Conservation (phyloP, 2,888 invertebrate genomes). For the Oxystoma pomonae region DNA sequence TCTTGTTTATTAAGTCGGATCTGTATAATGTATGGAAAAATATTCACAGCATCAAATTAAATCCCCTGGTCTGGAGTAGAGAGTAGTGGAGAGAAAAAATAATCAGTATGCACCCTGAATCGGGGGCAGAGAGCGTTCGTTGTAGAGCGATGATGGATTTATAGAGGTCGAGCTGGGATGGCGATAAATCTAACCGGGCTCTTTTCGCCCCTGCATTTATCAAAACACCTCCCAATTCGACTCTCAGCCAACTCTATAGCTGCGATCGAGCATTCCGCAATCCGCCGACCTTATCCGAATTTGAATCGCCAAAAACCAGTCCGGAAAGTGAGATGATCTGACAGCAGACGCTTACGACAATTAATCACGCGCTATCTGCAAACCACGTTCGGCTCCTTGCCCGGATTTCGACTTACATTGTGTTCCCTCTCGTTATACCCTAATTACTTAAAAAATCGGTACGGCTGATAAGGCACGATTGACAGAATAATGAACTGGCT, state of each 20-base stretch:
- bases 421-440: not conserved
- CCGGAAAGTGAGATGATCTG: constrained; percentile 41
- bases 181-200: constrained; percentile 35
- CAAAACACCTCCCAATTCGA: constrained; percentile 26
- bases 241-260: constrained; percentile 31
- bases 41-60: constrained; percentile 27
- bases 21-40: constrained; percentile 25
- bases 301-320: constrained; percentile 45
- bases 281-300: constrained; percentile 37
- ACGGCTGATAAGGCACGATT: not conserved
- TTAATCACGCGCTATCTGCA: constrained; percentile 46
- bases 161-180: constrained; percentile 25
- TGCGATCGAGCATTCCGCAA: constrained; percentile 40
- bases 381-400: not conserved
- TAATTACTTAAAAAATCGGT: not conserved
- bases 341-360: constrained; percentile 41
- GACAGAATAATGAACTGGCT: not conserved
- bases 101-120: constrained; percentile 38
- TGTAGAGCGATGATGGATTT: constrained; percentile 31
- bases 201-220: constrained; percentile 32
- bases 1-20: constrained; percentile 22
- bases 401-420: not conserved
- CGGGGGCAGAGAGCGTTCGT: constrained; percentile 22
- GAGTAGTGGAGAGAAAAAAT: constrained; percentile 34
- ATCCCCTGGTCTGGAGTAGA: constrained; percentile 21